These are phyloP conservation scores for Myotis findleyi DNA, from an alignment of 2,797 vertebrate species.

Conservation along the genomic window DNA sequence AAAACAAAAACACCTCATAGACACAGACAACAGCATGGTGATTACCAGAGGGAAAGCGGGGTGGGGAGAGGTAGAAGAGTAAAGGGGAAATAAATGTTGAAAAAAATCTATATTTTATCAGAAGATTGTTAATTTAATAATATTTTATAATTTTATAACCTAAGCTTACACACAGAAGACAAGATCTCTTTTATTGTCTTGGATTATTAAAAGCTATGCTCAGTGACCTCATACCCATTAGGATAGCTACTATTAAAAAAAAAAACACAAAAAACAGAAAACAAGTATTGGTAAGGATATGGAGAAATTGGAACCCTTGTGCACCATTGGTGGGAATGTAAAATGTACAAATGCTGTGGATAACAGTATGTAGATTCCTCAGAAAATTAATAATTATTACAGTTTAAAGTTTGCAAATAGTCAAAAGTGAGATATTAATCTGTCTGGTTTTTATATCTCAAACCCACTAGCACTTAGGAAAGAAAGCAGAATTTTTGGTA, in stretches of 20 bases:
- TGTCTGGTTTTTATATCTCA: background rate
- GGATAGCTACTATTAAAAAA: background rate
- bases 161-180: background rate
- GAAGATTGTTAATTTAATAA: background rate
- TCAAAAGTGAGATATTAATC: background rate
- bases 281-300: background rate
- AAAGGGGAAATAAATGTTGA: background rate
- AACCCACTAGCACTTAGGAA: background rate
- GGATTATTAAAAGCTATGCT: background rate
- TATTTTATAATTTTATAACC: conserved; percentile 10
- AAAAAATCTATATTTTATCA: background rate
- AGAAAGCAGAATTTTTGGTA: conserved; percentile 34
- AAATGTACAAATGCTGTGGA: background rate
- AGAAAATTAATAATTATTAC: background rate
- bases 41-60: background rate
- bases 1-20: background rate
- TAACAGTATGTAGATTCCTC: background rate
- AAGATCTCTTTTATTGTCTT: background rate
- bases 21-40: background rate
- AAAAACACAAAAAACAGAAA: background rate
- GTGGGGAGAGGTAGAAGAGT: background rate
- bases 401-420: background rate
- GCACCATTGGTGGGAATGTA: background rate
- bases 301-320: background rate
- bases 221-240: background rate